Conservation (phyloP, 2,888 invertebrate species). For the Eupeodes luniger region DNA sequence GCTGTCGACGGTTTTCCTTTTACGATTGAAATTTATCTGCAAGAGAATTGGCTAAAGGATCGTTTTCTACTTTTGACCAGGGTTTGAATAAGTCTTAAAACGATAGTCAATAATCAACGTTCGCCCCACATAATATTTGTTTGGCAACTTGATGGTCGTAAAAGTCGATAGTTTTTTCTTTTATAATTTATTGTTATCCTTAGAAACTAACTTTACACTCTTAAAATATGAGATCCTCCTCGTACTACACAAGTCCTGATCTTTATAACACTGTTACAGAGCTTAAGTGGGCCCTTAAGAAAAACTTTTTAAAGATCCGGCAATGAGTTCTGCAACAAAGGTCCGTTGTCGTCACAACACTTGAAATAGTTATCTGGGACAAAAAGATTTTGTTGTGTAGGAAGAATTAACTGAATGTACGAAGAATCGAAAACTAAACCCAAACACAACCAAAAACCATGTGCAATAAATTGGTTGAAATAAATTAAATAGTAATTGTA, state of each 20-base stretch:
- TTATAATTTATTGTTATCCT: too few relatives aligned
- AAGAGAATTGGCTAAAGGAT: constrained; percentile 57
- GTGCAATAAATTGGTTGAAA: constrained; percentile 39
- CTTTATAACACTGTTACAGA: too few relatives aligned
- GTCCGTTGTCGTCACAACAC: constrained; percentile 5
- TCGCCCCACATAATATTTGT: background rate
- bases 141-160: too few relatives aligned
- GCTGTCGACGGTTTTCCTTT: constrained; percentile 74
- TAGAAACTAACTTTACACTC: too few relatives aligned
- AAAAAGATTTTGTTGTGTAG: constrained; percentile 12
- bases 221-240: too few relatives aligned
- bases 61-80: constrained; percentile 21
- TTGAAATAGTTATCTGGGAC: constrained; percentile 50
- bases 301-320: background rate
- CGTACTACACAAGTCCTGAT: too few relatives aligned
- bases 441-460: constrained; percentile 55
- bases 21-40: constrained; percentile 67
- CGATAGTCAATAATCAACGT: background rate
- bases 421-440: background rate
- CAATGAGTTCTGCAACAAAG: background rate
- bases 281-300: background rate
- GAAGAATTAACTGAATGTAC: constrained; percentile 23
- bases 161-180: too few relatives aligned
- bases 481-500: constrained; percentile 31
- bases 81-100: background rate